phyloP scores from a whole-genome alignment of 2,797 vertebrate genomes.

The Pteronotus mesoamericanus region DNA sequence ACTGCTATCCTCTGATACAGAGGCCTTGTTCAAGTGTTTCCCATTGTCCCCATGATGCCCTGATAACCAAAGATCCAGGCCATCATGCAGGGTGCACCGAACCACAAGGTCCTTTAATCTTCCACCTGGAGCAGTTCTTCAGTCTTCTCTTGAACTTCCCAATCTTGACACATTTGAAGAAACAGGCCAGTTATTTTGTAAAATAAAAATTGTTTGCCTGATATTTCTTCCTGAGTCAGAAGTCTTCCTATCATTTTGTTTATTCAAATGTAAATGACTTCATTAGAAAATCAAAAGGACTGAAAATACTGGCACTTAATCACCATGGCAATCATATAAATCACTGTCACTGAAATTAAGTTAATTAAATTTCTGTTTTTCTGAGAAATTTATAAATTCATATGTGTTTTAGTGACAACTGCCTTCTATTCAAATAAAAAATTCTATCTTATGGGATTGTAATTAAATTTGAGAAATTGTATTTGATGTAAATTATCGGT shows the following conservation, averaged over 20 bases:
- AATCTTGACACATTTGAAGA: not conserved
- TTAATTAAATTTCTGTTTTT: not conserved
- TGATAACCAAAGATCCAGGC: fast-evolving
- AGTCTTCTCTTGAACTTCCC: not conserved
- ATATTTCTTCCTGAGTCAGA: not conserved
- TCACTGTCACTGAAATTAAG: not conserved
- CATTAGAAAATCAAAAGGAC: not conserved
- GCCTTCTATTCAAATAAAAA: not conserved
- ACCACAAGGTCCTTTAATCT: fast-evolving
- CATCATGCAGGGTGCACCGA: fast-evolving
- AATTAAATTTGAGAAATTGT: not conserved
- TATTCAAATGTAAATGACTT: not conserved
- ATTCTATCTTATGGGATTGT: fast-evolving
- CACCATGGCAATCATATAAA: not conserved
- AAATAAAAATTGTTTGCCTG: not conserved
- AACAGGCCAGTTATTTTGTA: not conserved
- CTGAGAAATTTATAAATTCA: not conserved
- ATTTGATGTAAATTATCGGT: not conserved
- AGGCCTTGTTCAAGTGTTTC: fast-evolving
- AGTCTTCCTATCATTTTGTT: not conserved
- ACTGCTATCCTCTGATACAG: not conserved
- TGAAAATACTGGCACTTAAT: not conserved
- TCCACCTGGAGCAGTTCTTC: fast-evolving
- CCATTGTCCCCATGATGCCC: fast-evolving
- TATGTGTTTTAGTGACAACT: not conserved